phyloP scores from a whole-genome alignment of 2,797 vertebrate species.

The Sebastes minor region DNA sequence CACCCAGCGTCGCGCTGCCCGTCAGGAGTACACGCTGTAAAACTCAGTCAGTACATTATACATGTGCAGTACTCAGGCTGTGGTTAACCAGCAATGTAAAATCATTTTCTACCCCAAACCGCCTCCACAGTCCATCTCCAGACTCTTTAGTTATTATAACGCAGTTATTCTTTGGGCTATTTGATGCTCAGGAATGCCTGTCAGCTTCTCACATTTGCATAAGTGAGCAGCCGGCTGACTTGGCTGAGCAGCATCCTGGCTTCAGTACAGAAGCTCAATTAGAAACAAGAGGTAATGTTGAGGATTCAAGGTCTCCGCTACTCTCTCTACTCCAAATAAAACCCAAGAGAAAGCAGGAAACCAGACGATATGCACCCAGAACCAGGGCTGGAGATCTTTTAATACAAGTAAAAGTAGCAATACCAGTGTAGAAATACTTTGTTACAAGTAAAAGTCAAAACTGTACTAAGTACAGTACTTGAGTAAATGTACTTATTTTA shows the following conservation, averaged over 20 bases:
- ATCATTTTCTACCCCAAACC: constrained; percentile 75
- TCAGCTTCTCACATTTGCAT: constrained; percentile 53
- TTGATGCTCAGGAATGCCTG: constrained; percentile 45
- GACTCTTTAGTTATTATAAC: constrained; percentile 17
- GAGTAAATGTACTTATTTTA: too few relatives aligned
- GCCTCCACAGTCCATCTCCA: constrained; percentile 46
- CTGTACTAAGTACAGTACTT: too few relatives aligned
- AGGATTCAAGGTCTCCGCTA: background rate
- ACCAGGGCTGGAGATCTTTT: too few relatives aligned
- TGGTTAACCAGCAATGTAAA: constrained; percentile 79
- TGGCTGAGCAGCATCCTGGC: constrained; percentile 15
- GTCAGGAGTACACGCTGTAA: constrained; percentile 51
- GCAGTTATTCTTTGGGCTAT: constrained; percentile 17
- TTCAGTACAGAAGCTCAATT: constrained; percentile 12
- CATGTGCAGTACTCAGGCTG: constrained; percentile 67
- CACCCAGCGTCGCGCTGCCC: constrained; percentile 15
- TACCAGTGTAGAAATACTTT: too few relatives aligned
- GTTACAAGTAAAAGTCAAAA: too few relatives aligned
- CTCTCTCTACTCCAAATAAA: background rate
- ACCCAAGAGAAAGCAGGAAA: background rate
- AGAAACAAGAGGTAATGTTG: constrained; percentile 1
- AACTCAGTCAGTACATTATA: constrained; percentile 65
- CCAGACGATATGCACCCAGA: too few relatives aligned
- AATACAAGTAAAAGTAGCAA: too few relatives aligned
- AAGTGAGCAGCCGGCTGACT: constrained; percentile 46